A percentile compares a stretch with the other conserved stretches of the same genome.
Evolutionary conservation across 30 jellyfish, hydroid and myxozoan species (phyloP).

Genomic region (Nemopilema nomurai): DNA sequence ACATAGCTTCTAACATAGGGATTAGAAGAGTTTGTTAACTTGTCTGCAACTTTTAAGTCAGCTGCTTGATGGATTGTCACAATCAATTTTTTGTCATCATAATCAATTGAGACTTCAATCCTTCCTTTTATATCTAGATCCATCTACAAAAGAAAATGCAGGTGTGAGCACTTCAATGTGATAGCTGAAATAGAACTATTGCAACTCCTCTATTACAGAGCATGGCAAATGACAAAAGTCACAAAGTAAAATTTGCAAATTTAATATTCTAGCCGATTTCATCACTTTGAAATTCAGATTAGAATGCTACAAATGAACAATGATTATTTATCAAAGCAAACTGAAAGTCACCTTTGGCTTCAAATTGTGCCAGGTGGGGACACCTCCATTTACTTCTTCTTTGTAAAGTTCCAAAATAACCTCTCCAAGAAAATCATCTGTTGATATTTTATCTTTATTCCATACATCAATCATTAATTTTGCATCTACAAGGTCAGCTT

Average conservation of each 20-base stretch:
- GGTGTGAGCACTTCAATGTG: not conserved
- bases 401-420: conserved; percentile 66
- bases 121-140: conserved; percentile 73
- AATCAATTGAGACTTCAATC: conserved; percentile 63
- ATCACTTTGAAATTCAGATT: too few relatives aligned
- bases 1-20: conserved; percentile 78
- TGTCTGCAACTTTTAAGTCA: conserved; percentile 52
- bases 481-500: conserved; percentile 71
- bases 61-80: conserved; percentile 72
- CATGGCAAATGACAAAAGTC: too few relatives aligned
- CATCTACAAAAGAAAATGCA: conserved; percentile 48
- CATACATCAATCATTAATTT: conserved; percentile 55
- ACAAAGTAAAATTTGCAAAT: too few relatives aligned
- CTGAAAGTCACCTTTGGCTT: conserved; percentile 65
- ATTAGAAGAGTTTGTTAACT: conserved; percentile 24
- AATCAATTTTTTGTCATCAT: conserved; percentile 45
- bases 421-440: conserved; percentile 88
- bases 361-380: conserved; percentile 70
- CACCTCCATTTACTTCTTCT: conserved; percentile 76
- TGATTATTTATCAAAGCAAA: not conserved
- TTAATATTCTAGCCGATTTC: too few relatives aligned
- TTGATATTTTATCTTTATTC: conserved; percentile 70
- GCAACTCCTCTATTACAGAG: too few relatives aligned
- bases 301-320: too few relatives aligned
- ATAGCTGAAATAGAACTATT: too few relatives aligned